These are phyloP conservation scores for Trichechus manatus DNA, from an alignment of 2,113 vertebrate genomes.

Conservation along the genomic window DNA sequence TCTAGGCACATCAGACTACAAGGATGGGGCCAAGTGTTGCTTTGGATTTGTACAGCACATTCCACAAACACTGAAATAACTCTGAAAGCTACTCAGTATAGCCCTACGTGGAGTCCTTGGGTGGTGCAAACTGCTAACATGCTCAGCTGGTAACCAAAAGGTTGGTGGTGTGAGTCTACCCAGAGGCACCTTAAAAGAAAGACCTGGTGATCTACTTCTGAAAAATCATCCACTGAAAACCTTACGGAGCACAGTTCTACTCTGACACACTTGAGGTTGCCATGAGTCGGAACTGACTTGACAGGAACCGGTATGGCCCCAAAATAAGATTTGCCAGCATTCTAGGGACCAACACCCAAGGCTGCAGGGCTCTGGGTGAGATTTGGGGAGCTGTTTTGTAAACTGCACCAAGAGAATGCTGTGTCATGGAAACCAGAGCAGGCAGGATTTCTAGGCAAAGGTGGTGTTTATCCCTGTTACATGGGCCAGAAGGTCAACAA, in stretches of 20 bases:
- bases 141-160: neutral
- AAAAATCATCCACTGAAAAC: neutral
- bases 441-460: neutral
- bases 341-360: neutral
- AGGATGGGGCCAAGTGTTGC: neutral
- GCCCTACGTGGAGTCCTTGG: neutral
- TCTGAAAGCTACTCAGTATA: rapidly evolving
- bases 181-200: neutral
- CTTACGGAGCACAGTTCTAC: neutral
- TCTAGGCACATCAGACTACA: neutral
- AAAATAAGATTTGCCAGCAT: neutral
- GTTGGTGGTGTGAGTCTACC: neutral
- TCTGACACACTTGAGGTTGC: neutral
- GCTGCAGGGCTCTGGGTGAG: neutral
- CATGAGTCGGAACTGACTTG: too few species aligned
- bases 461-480: neutral
- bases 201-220: neutral
- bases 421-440: neutral
- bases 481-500: neutral
- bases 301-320: too few species aligned
- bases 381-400: neutral
- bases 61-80: neutral
- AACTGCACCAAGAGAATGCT: neutral
- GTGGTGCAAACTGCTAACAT: neutral
- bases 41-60: neutral